Evolutionary conservation across 2,797 vertebrate species (phyloP).

Genomic region (Atherinosoma microstoma): DNA sequence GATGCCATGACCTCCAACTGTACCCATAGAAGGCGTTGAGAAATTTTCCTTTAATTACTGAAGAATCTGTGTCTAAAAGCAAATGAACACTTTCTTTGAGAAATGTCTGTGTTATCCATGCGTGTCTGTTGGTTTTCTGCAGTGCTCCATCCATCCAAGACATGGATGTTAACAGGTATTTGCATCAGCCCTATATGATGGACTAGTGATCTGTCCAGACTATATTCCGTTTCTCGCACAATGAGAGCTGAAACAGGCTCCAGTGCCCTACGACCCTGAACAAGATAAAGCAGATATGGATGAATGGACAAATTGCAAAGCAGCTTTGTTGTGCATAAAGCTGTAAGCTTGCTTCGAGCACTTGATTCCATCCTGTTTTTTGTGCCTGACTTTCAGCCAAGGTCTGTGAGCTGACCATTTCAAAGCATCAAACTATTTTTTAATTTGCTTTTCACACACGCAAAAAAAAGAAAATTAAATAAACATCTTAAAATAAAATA

Average conservation of each 20-base stretch:
- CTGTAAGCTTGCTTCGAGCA: not conserved
- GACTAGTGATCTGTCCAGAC: not conserved
- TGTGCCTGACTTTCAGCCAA: conserved; percentile 2
- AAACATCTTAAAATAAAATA: not conserved
- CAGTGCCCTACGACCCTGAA: not conserved
- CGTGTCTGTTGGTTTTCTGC: not conserved
- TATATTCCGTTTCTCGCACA: not conserved
- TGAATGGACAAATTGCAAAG: conserved; percentile 5
- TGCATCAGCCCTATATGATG: not conserved
- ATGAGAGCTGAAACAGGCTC: not conserved
- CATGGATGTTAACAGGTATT: not conserved
- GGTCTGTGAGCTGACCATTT: conserved; percentile 1
- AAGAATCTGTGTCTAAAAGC: conserved; percentile 5
- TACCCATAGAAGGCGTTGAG: conserved; percentile 8
- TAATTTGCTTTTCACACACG: conserved; percentile 13
- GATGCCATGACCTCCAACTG: conserved; percentile 33
- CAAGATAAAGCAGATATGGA: not conserved
- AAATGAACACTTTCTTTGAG: conserved; percentile 7
- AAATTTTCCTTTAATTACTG: not conserved
- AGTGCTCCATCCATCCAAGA: not conserved
- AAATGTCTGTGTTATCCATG: not conserved
- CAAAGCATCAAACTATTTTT: not conserved
- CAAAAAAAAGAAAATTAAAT: conserved; percentile 1
- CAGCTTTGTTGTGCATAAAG: not conserved
- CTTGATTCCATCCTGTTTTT: not conserved